Evolutionary conservation across 2,797 vertebrate species (phyloP).

Genomic region (Onychomys torridus): DNA sequence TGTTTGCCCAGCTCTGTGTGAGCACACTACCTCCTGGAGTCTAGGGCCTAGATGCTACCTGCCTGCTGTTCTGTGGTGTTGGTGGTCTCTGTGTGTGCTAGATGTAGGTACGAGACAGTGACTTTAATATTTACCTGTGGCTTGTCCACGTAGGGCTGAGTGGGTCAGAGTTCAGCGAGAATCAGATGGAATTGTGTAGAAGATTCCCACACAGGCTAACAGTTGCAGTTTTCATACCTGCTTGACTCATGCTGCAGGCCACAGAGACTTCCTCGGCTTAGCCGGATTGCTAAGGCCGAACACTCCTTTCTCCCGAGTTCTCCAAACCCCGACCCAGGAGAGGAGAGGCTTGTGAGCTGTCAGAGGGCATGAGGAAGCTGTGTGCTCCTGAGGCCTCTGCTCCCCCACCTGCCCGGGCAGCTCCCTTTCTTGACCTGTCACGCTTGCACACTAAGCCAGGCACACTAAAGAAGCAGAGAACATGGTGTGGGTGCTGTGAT

Average conservation of each 20-base stretch:
- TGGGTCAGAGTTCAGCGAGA: too few species aligned
- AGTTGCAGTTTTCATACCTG: neutral
- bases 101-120: neutral
- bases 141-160: neutral
- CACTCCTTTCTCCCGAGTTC: neutral
- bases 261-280: neutral
- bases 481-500: accelerated
- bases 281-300: neutral
- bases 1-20: accelerated
- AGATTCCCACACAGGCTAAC: neutral
- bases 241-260: neutral
- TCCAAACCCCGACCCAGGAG: neutral
- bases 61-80: neutral
- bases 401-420: accelerated
- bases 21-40: neutral
- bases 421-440: neutral
- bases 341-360: neutral
- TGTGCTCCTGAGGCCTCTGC: neutral
- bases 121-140: neutral
- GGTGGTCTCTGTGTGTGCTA: neutral
- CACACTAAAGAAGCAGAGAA: neutral
- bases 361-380: neutral
- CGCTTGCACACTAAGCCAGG: neutral
- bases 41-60: neutral
- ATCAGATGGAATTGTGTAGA: neutral